Base-by-base conservation (phyloP, 2,113 vertebrate genomes). In the Sigmodon hispidus region DNA sequence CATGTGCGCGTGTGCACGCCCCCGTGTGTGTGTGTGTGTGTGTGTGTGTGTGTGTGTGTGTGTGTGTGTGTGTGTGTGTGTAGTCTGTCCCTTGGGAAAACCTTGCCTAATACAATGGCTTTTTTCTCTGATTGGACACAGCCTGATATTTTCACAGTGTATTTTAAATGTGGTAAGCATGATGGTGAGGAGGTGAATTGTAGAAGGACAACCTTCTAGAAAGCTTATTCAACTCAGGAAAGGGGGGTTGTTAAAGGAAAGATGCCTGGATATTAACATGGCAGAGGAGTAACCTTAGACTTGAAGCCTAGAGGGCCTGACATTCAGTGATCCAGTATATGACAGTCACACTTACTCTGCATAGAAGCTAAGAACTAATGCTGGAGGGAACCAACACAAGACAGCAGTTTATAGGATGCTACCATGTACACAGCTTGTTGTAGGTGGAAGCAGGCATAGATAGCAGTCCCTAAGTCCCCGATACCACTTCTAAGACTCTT, bases 41-140 rank as follows among this genome's bases (percentile, higher is more conserved):
- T 1, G 10, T 15, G 5, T 45, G 43, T 75, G 43, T 12, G 22
- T 7, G 21, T 34, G 45, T 48, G 73, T 48, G 73, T 26, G 40
- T 40, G n/a, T 73, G 72, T 75, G 40, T 9, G 4, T 76, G 45
- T 50, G 45, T 16, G 15, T 52, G 76, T 13, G 26, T 52, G 16
- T 52, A 31, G 61, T 61, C 52, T 61, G 57, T 45, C 55, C 13
- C 57, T 43, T 7, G 43, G 43, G 80, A 31, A 59, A 83, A 43
- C 55, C 36, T 59, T 31, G 5, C n/a, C 57, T 43, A 61, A 29
- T 83, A 17, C 2, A 76, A 69, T 6, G 31, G 21, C 3, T 15
- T 93, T 89, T 89, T 43, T 92, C 61, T 65, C 75, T 87, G 22
- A 86, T 19, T 93, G 65, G 70, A 52, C 26, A 87, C 26, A 19